Evolutionary conservation across 2,113 vertebrate genomes (phyloP).

Genomic region (Hirundichthys speculiger): DNA sequence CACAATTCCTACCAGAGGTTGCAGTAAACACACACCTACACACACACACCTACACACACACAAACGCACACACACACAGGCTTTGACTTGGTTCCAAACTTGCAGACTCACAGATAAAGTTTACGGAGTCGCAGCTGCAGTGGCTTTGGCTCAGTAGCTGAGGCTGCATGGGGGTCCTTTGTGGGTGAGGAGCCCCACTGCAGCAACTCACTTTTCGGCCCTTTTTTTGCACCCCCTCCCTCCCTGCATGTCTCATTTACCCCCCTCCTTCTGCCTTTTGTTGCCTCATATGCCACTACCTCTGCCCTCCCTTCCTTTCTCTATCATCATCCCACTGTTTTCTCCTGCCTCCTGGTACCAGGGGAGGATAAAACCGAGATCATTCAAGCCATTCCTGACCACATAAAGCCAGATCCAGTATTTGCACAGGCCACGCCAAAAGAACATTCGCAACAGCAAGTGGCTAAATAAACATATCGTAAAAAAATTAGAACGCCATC

Average conservation of each 20-base stretch:
- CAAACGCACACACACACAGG: background rate
- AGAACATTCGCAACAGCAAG: too few relatives aligned
- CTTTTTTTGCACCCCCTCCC: background rate
- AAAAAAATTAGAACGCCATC: too few relatives aligned
- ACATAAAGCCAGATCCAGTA: too few relatives aligned
- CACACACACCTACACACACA: too few relatives aligned
- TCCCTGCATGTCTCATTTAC: conserved; percentile 10
- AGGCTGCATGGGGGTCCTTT: conserved; percentile 57
- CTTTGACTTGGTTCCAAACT: conserved; percentile 8
- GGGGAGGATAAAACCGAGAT: too few relatives aligned
- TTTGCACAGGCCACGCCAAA: too few relatives aligned
- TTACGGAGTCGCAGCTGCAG: conserved; percentile 52
- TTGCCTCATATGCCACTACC: conserved; percentile 12
- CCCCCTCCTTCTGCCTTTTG: conserved; percentile 3
- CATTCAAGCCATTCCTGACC: too few relatives aligned
- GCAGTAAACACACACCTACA: conserved; percentile 29
- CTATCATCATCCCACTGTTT: conserved; percentile 15
- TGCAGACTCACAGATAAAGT: conserved; percentile 10
- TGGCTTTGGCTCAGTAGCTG: conserved; percentile 51
- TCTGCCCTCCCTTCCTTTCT: background rate
- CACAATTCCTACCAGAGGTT: conserved; percentile 44
- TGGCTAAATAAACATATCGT: too few relatives aligned
- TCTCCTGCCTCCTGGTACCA: conserved; percentile 18
- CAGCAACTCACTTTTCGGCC: conserved; percentile 36
- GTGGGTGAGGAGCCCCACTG: conserved; percentile 55